phyloP scores from a whole-genome alignment of 2,113 vertebrate genomes.

The Columbina picui region DNA sequence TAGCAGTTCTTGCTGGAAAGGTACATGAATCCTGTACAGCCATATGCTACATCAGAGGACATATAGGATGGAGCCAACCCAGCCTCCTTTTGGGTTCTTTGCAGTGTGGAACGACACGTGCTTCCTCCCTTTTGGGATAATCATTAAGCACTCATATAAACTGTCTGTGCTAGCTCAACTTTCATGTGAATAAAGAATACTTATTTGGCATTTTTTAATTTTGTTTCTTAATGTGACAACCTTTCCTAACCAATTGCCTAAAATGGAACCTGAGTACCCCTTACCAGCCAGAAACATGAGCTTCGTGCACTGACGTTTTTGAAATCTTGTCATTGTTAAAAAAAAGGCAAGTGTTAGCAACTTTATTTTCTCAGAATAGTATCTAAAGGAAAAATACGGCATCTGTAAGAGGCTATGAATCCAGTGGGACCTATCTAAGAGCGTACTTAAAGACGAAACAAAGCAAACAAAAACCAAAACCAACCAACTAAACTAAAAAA shows the following conservation, averaged over 20 bases:
- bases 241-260: background rate
- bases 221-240: background rate
- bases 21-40: background rate
- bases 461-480: too few species aligned
- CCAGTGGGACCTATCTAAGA: background rate
- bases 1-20: background rate
- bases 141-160: background rate
- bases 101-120: background rate
- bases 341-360: background rate
- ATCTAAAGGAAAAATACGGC: background rate
- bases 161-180: background rate
- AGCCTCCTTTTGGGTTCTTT: background rate
- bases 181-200: background rate
- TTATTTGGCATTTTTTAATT: background rate
- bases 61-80: fast-evolving
- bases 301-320: background rate
- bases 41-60: background rate
- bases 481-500: background rate
- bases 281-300: background rate
- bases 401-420: background rate
- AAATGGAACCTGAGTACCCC: background rate
- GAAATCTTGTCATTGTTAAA: background rate
- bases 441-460: background rate
- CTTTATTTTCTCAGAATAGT: background rate
- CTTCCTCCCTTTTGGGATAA: background rate